Evolutionary conservation across 2,797 vertebrate species (phyloP), one percentile per base, ranked within the genome.

Genomic region (Morelia viridis): DNA sequence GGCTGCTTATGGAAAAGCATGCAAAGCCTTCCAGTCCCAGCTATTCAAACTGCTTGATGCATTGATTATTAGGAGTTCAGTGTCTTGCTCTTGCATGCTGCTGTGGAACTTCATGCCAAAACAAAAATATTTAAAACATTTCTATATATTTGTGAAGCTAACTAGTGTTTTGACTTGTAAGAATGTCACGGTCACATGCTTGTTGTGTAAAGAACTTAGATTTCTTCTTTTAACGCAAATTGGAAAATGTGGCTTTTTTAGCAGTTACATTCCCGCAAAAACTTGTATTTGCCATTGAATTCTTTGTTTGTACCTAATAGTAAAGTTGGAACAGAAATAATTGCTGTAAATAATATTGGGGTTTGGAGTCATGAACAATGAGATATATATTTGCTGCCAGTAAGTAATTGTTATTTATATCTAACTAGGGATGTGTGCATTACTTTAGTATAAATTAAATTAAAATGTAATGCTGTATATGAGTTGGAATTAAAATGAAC

Each of bases 391-490:
- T 90, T 93, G 88, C 24, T 94, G 28, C 91, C 41, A 31, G 5
- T 89, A 6, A 13, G 13, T 58, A 90, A 50, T 71, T 0, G 0
- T 92, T 93, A 88, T 68, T 95, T 95, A 76, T 93, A 89, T 92
- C 53, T 90, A 92, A 85, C 58, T 92, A 53, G 93, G 68, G 71
- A 91, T 65, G 87, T 91, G 68, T 28, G 9, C 88, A 0, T 93
- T 88, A 13, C 2, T 0, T 87, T 80, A 89, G 87, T 71, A 87
- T 87, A 84, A 88, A 88, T 87, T 88, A 76, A 89, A 91, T 13
- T 91, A 89, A 91, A 92, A 76, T 92, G 92, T 94, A 65, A 86
- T 93, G 41, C 28, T 93, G 26, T 93, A 87, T 95, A 19, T 89
- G 7, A 95, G 41, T 86, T 93, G 89, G 24, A 91, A 68, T 89